These are phyloP conservation scores for Phasia obesa DNA, from an alignment of 2,888 invertebrate species.

Conservation along the genomic window DNA sequence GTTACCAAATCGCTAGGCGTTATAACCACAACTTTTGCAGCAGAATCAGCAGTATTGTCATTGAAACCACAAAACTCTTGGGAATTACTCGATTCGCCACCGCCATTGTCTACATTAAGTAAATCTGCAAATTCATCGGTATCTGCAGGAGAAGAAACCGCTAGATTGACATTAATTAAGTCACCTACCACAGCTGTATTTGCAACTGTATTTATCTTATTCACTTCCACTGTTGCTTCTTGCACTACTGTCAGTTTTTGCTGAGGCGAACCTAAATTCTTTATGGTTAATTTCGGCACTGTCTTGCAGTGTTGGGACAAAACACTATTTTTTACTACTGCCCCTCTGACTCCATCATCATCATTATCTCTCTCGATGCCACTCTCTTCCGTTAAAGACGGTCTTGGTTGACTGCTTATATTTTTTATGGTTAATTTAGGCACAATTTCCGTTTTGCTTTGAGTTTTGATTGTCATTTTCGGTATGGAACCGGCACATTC, in stretches of 20 bases:
- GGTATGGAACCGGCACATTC: slow-evolving; percentile 54
- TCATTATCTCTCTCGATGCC: slow-evolving; percentile 72
- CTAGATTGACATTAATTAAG: slow-evolving; percentile 2
- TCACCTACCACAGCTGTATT: background rate
- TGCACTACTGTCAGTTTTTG: slow-evolving; percentile 83
- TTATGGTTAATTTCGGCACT: slow-evolving; percentile 82
- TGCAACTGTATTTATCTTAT: slow-evolving; percentile 7
- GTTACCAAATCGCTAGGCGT: slow-evolving; percentile 8
- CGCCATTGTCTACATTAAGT: slow-evolving; percentile 73
- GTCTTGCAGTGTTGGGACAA: slow-evolving; percentile 67
- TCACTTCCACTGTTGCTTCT: slow-evolving; percentile 79
- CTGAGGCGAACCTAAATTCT: slow-evolving; percentile 81
- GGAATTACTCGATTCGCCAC: slow-evolving; percentile 76
- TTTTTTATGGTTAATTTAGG: slow-evolving; percentile 77
- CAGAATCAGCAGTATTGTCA: slow-evolving; percentile 70
- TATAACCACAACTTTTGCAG: slow-evolving; percentile 32
- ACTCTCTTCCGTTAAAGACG: slow-evolving; percentile 73
- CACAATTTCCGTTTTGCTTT: slow-evolving; percentile 74
- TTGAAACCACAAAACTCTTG: slow-evolving; percentile 77
- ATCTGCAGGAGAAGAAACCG: slow-evolving; percentile 31
- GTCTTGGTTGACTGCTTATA: slow-evolving; percentile 73
- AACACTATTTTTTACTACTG: slow-evolving; percentile 40
- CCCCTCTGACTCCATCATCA: slow-evolving; percentile 14
- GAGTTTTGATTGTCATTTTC: slow-evolving; percentile 71
- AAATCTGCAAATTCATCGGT: slow-evolving; percentile 67